Percentiles rank a stretch among this genome's conserved stretches.
Conservation (phyloP, 1,140 invertebrate genomes). For the Amyelois transitella region DNA sequence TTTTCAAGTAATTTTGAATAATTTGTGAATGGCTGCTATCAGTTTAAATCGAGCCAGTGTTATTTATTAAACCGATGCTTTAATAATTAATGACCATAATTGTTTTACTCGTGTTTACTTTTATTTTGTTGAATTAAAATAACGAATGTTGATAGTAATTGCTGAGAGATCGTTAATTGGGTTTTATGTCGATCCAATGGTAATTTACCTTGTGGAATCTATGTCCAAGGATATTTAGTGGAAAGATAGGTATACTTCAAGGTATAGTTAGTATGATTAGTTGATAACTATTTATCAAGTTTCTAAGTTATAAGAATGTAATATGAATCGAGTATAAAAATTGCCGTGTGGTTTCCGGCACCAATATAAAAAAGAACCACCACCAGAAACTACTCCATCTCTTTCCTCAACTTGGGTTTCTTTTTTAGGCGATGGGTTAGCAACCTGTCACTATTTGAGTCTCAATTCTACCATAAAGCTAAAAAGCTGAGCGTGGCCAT, state of each 20-base stretch:
- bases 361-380: no score
- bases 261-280: not conserved
- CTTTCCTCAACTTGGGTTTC: no score
- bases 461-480: no score
- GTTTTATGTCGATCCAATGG: constrained; percentile 39
- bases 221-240: constrained; percentile 2
- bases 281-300: no score
- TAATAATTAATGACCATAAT: constrained; percentile 47
- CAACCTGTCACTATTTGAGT: no score
- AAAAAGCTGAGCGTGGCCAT: no score
- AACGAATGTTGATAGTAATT: constrained; percentile 8
- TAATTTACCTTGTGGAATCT: constrained; percentile 26
- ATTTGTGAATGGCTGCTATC: constrained; percentile 52
- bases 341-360: no score
- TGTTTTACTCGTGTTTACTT: constrained; percentile 26
- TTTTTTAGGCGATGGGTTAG: no score
- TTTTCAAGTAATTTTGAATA: constrained; percentile 42
- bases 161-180: constrained; percentile 18
- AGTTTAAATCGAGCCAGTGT: constrained; percentile 24
- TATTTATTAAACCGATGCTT: constrained; percentile 41
- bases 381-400: no score
- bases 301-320: no score
- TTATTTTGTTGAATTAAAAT: constrained; percentile 32
- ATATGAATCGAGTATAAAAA: no score
- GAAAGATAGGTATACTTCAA: not conserved